Percentiles rank a stretch among this genome's conserved stretches.
Conservation (phyloP, 1,140 invertebrate species). For the Drosophila triauraria region DNA sequence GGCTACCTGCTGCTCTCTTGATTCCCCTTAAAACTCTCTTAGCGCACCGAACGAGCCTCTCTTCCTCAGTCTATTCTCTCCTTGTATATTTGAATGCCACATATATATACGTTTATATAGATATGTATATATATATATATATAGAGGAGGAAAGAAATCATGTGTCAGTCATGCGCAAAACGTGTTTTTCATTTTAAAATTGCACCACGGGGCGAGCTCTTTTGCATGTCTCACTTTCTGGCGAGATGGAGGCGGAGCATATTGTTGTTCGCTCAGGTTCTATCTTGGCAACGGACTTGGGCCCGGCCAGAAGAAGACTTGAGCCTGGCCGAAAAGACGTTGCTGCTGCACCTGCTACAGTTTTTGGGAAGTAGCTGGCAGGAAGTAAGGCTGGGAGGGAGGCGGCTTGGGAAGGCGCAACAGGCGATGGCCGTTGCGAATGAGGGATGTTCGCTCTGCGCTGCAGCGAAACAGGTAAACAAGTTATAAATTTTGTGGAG, state of each 20-base stretch:
- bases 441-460: conserved; percentile 71
- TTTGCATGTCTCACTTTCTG: conserved; percentile 76
- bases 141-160: conserved; percentile 73
- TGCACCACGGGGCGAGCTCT: conserved; percentile 69
- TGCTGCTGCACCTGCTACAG: conserved; percentile 13
- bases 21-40: conserved; percentile 15
- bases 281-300: conserved; percentile 7
- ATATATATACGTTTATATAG: conserved; percentile 12
- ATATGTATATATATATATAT: conserved; percentile 15
- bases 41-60: background rate
- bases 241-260: conserved; percentile 82
- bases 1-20: conserved; percentile 23
- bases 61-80: conserved; percentile 14
- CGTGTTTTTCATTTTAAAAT: conserved; percentile 83
- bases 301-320: conserved; percentile 28
- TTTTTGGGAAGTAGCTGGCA: conserved; percentile 2
- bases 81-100: conserved; percentile 32
- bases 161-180: conserved; percentile 84
- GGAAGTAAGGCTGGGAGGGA: conserved; percentile 6
- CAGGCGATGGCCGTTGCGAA: conserved; percentile 52
- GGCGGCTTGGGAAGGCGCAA: conserved; percentile 47
- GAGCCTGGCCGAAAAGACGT: conserved; percentile 36
- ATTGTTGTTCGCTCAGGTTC: conserved; percentile 59
- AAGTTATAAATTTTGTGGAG: conserved; percentile 74
- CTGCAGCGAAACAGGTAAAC: conserved; percentile 77